Evolutionary conservation across 2,888 invertebrate species (phyloP).

Genomic region (Octodonta nipae): DNA sequence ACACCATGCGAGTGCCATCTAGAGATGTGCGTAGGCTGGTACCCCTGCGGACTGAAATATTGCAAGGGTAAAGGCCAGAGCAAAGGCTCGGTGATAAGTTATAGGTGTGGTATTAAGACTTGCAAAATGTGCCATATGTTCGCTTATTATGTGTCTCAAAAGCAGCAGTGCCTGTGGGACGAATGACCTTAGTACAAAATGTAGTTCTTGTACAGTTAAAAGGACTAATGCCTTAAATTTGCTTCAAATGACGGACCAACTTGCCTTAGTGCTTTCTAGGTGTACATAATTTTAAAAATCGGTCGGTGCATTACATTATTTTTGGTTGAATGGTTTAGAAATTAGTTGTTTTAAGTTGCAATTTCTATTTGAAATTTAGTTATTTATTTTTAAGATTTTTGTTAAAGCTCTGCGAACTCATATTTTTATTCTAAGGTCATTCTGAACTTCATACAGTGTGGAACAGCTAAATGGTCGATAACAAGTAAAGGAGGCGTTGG

Average conservation of each 20-base stretch:
- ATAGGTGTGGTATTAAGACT: conserved; percentile 91
- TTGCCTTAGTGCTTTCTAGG: conserved; percentile 28
- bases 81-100: conserved; percentile 51
- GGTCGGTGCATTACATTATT: no score
- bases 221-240: conserved; percentile 21
- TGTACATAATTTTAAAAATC: no score
- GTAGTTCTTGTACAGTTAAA: not conserved
- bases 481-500: no score
- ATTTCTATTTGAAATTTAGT: no score
- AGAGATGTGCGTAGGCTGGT: conserved; percentile 87
- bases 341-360: no score
- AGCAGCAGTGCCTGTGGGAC: conserved; percentile 71
- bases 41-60: conserved; percentile 89
- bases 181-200: conserved; percentile 33
- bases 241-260: conserved; percentile 30
- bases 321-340: no score
- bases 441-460: no score
- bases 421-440: no score
- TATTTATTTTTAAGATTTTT: no score
- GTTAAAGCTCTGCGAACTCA: no score
- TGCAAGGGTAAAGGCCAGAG: conserved; percentile 51
- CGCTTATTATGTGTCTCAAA: conserved; percentile 70
- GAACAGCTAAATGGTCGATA: no score
- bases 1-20: conserved; percentile 73
- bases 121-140: conserved; percentile 82